These are phyloP conservation scores for Dolichallabes microphthalmus DNA, from an alignment of 2,113 vertebrate genomes.

Conservation along the genomic window DNA sequence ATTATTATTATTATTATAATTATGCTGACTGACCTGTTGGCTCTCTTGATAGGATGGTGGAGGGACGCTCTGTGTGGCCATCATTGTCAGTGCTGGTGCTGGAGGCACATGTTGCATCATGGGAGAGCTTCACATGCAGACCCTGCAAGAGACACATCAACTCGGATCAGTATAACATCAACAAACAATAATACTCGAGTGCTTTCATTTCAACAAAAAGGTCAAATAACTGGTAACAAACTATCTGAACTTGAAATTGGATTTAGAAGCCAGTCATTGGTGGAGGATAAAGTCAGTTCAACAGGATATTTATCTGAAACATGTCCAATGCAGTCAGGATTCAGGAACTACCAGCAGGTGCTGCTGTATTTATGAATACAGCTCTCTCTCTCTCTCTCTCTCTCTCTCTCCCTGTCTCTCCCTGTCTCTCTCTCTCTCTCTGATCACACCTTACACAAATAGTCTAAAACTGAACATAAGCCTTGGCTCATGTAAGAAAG, in stretches of 20 bases:
- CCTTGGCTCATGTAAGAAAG: not conserved
- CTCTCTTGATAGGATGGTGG: conserved; percentile 97
- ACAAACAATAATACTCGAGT: conserved; percentile 8
- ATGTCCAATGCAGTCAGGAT: conserved; percentile 10
- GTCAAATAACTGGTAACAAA: not conserved
- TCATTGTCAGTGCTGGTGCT: conserved; percentile 96
- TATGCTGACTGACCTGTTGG: conserved; percentile 83
- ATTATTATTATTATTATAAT: not conserved
- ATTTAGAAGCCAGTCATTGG: not conserved
- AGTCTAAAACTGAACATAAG: not conserved
- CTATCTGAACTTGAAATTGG: not conserved
- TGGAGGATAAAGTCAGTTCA: not conserved
- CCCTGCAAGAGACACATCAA: conserved; percentile 68
- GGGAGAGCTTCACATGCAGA: conserved; percentile 95
- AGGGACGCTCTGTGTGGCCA: conserved; percentile 98
- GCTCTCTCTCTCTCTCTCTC: not conserved
- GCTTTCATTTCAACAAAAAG: not conserved
- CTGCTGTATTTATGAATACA: conserved; percentile 58
- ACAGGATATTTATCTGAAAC: not conserved
- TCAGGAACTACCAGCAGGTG: conserved; percentile 63
- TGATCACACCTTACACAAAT: not conserved
- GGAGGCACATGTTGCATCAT: conserved; percentile 99
- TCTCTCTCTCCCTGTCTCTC: not conserved
- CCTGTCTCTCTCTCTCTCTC: not conserved
- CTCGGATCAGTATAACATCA: not conserved